These are phyloP conservation scores for Athene cunicularia DNA, from an alignment of 2,113 vertebrate genomes.

Conservation along the genomic window DNA sequence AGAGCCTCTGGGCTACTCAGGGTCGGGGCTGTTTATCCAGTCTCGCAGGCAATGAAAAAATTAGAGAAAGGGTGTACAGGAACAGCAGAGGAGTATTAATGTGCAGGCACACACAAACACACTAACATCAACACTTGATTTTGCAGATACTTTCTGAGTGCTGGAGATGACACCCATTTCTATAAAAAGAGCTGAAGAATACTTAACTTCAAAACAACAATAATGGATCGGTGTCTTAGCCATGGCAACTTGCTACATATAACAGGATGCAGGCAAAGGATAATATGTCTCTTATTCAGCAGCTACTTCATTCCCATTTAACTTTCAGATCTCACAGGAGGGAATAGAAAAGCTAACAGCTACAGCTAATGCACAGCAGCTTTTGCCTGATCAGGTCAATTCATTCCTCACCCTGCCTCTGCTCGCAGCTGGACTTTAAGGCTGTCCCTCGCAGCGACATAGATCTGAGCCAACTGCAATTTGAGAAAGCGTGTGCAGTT, in stretches of 20 bases:
- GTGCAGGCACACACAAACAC: not conserved
- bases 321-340: conserved; percentile 35
- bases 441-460: not conserved
- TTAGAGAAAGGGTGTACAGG: not conserved
- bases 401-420: not conserved
- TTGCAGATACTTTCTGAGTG: not conserved
- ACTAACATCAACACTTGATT: not conserved
- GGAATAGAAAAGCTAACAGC: not conserved
- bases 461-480: not conserved
- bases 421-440: not conserved
- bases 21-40: not conserved
- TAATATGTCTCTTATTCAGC: not conserved
- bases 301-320: conserved; percentile 2
- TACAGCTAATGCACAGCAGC: not conserved
- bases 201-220: not conserved
- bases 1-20: not conserved
- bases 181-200: not conserved
- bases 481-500: accelerated
- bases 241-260: not conserved
- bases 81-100: not conserved
- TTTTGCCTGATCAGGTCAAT: not conserved
- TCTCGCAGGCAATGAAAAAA: not conserved
- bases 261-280: not conserved
- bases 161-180: not conserved
- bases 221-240: not conserved